A percentile compares a stretch with the other conserved stretches of the same genome.
Evolutionary conservation across 2,888 invertebrate genomes (phyloP).

Genomic region (Pammene fasciana): DNA sequence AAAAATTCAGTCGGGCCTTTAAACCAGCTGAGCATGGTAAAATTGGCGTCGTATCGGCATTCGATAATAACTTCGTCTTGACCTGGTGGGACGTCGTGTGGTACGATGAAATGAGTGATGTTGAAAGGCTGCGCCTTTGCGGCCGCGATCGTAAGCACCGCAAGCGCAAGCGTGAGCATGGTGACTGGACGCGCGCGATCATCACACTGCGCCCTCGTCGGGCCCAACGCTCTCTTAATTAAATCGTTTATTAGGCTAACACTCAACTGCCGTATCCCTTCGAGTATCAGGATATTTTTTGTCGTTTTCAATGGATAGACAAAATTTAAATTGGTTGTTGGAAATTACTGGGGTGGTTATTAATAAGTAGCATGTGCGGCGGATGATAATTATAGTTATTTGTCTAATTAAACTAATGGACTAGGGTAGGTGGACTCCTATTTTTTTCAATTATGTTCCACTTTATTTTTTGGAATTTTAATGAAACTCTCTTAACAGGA

Average conservation of each 20-base stretch:
- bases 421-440: neutral
- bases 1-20: constrained; percentile 75
- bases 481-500: neutral
- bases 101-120: constrained; percentile 69
- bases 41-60: constrained; percentile 75
- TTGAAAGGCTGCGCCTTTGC: constrained; percentile 61
- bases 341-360: constrained; percentile 40
- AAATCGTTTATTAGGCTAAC: constrained; percentile 81
- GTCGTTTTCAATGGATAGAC: constrained; percentile 69
- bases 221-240: constrained; percentile 74
- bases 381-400: constrained; percentile 34
- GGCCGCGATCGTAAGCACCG: constrained; percentile 50
- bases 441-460: constrained; percentile 2
- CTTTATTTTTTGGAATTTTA: neutral
- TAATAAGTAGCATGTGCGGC: constrained; percentile 38
- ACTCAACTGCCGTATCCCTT: constrained; percentile 74
- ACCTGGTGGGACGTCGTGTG: constrained; percentile 61
- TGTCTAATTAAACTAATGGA: constrained; percentile 39
- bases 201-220: constrained; percentile 68
- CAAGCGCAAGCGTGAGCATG: constrained; percentile 64
- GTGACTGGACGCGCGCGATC: constrained; percentile 67
- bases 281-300: constrained; percentile 60
- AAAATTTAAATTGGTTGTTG: constrained; percentile 63
- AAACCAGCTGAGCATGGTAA: constrained; percentile 75
- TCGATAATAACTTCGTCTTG: constrained; percentile 69